Evolutionary conservation across 2,797 vertebrate species (phyloP), one percentile per base, ranked within the genome.

Genomic region (Acanthornis magna): DNA sequence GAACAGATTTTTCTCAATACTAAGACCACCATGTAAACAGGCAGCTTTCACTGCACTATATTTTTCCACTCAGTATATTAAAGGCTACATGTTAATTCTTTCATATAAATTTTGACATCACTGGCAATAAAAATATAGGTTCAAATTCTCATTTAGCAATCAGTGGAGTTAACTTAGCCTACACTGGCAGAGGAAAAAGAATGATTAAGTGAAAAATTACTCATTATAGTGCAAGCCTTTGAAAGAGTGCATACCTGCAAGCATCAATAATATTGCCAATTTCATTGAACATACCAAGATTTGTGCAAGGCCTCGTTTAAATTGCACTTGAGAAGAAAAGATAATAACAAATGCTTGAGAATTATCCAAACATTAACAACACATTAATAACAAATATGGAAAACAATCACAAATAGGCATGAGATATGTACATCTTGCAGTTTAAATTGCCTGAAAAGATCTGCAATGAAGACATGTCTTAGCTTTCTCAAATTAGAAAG

Each of bases 361-460:
- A 74, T 30, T 65, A 68, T 20, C 25, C 34, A 58, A 75, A 85
- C 5, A 66, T 63, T 70, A 86, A 53, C 6, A 36, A 9, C 22
- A 66, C 26, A 30, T 45, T 42, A 78, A 92, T 32, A 19, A 67
- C 75, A 84, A 43, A 60, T 5, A 32, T 0, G 1, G 45, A 53
- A 89, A 62, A 36, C 4, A 61, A 30, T 72, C 29, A 82, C 47
- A 81, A 86, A 88, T 30, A 51, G 15, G 47, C 9, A 40, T 13
- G 27, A 94, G 93, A 80, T 30, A 34, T 10, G 4, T 65, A 48
- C 14, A 47, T 23, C 65, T 91, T 68, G 78, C 51, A 74, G 74
- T 87, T 94, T 82, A 89, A 94, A 86, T 55, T 80, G 51, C 34
- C 84, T 94, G 79, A 94, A 95, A 91, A 74, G 48, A 67, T 54